A percentile compares a stretch with the other conserved stretches of the same genome.
Evolutionary conservation across 2,888 invertebrate species (phyloP).

Genomic region (Cetonia aurata): DNA sequence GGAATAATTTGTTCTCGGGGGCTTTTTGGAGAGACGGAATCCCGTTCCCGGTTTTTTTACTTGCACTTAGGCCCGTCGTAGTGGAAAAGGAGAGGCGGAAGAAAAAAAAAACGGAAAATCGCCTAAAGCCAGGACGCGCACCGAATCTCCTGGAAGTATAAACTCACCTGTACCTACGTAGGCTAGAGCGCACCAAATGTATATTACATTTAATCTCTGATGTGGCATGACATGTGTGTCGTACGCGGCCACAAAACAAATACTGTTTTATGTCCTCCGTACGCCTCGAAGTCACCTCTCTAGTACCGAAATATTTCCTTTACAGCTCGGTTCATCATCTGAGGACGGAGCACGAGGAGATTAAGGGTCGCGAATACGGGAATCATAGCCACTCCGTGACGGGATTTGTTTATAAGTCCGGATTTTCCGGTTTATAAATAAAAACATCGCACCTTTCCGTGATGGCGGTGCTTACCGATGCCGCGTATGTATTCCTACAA

Average conservation of each 20-base stretch:
- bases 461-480: not conserved
- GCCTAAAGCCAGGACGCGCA: conserved; percentile 20
- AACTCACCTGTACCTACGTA: conserved; percentile 13
- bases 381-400: conserved; percentile 33
- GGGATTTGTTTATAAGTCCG: conserved; percentile 38
- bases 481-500: too few relatives aligned
- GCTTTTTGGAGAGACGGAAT: conserved; percentile 20
- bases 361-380: conserved; percentile 34
- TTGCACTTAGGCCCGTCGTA: conserved; percentile 29
- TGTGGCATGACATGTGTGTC: conserved; percentile 39
- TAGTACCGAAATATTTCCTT: conserved; percentile 39
- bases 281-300: conserved; percentile 29
- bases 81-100: not conserved
- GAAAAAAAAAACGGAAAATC: conserved; percentile 18
- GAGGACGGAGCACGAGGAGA: conserved; percentile 18
- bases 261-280: conserved; percentile 39
- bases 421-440: conserved; percentile 36
- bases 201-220: conserved; percentile 41
- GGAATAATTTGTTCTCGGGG: conserved; percentile 34
- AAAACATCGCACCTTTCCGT: conserved; percentile 24
- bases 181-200: conserved; percentile 30
- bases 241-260: conserved; percentile 39
- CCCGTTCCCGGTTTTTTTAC: conserved; percentile 30
- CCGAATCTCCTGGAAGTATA: conserved; percentile 26
- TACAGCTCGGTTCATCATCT: conserved; percentile 39